phyloP scores from a whole-genome alignment of 2,888 invertebrate species.

The Acleris literana region DNA sequence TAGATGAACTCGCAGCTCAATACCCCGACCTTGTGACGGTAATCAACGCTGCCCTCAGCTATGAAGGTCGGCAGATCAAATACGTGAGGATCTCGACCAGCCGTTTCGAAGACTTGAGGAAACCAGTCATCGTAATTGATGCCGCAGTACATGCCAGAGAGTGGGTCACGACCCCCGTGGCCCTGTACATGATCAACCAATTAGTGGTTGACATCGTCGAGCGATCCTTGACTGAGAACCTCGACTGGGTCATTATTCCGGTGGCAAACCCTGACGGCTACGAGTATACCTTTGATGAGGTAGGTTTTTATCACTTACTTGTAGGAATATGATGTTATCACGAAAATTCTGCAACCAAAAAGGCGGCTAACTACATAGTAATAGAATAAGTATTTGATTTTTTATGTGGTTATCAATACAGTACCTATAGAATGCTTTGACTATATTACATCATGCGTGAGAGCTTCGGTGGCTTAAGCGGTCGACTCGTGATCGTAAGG shows the following conservation, averaged over 20 bases:
- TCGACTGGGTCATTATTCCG: slow-evolving; percentile 88
- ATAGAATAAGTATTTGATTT: too few species aligned
- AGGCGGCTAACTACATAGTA: too few species aligned
- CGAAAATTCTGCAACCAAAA: too few species aligned
- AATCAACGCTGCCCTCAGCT: slow-evolving; percentile 81
- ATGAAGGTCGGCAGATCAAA: slow-evolving; percentile 84
- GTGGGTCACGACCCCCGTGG: slow-evolving; percentile 88
- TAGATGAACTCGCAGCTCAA: slow-evolving; percentile 64
- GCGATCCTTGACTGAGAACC: slow-evolving; percentile 73
- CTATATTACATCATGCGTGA: too few species aligned
- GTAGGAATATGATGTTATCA: too few species aligned
- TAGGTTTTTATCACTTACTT: slow-evolving; percentile 48
- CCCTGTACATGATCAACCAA: slow-evolving; percentile 86
- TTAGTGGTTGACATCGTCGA: slow-evolving; percentile 83
- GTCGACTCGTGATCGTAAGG: too few species aligned
- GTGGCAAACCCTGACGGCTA: slow-evolving; percentile 90
- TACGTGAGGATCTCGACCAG: slow-evolving; percentile 84
- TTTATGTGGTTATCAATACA: too few species aligned
- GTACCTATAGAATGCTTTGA: too few species aligned
- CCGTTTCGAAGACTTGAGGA: slow-evolving; percentile 66
- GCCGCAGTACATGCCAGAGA: slow-evolving; percentile 87
- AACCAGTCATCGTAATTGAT: slow-evolving; percentile 85
- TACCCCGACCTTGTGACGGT: slow-evolving; percentile 80
- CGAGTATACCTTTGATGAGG: slow-evolving; percentile 82
- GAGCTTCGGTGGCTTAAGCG: too few species aligned